These are phyloP conservation scores for Epinephelus coioides DNA, from an alignment of 2,797 vertebrate genomes.

Conservation along the genomic window DNA sequence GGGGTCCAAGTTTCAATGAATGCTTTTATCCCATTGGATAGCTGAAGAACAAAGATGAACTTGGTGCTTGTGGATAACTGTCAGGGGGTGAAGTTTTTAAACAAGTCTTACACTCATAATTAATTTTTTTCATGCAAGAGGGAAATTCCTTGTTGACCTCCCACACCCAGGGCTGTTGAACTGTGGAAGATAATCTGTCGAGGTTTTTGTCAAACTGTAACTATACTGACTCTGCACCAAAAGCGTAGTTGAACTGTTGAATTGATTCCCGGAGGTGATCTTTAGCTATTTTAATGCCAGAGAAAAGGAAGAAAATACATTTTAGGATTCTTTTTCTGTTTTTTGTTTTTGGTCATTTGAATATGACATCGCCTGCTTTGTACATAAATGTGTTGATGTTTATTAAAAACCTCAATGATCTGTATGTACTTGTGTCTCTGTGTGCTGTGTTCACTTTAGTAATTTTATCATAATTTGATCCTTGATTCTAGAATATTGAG, in stretches of 20 bases:
- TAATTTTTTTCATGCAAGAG: conserved; percentile 38
- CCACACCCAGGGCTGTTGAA: conserved; percentile 65
- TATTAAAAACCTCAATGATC: conserved; percentile 86
- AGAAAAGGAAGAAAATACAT: conserved; percentile 56
- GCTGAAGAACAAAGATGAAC: conserved; percentile 59
- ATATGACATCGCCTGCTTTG: conserved; percentile 85
- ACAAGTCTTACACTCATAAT: conserved; percentile 12
- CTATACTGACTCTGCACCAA: conserved; percentile 54
- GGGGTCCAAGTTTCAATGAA: conserved; percentile 7
- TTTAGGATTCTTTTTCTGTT: conserved; percentile 66
- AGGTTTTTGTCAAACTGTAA: conserved; percentile 55
- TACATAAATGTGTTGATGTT: conserved; percentile 88
- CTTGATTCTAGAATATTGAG: neutral
- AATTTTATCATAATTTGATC: neutral
- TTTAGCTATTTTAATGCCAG: conserved; percentile 78
- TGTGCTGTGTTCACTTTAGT: conserved; percentile 17
- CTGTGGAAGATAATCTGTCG: conserved; percentile 51
- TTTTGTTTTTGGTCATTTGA: conserved; percentile 62
- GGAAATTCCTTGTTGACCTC: conserved; percentile 22
- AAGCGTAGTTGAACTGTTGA: conserved; percentile 58
- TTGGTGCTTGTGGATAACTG: conserved; percentile 62
- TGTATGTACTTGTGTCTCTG: conserved; percentile 38
- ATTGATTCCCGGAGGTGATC: conserved; percentile 60
- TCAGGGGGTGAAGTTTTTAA: conserved; percentile 31
- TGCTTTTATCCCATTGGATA: conserved; percentile 15